A percentile compares a stretch with the other conserved stretches of the same genome.
Conservation (phyloP, 2,113 vertebrate species). For the Paramisgurnus dabryanus region DNA sequence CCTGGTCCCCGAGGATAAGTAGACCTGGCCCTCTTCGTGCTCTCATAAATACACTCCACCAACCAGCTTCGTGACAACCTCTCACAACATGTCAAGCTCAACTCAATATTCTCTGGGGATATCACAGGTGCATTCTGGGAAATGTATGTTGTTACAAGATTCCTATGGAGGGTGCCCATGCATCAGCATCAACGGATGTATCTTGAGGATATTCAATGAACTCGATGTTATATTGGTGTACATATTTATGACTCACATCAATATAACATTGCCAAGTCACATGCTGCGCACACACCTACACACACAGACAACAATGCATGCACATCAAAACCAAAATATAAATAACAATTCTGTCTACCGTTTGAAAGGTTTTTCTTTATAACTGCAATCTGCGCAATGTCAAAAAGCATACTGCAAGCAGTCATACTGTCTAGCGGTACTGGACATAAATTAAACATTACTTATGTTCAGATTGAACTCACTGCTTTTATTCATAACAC, state of each 20-base stretch:
- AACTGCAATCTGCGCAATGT: neutral
- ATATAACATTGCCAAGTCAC: neutral
- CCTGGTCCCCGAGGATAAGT: slow-evolving; percentile 15
- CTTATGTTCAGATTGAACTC: slow-evolving; percentile 53
- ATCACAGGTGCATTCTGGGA: slow-evolving; percentile 27
- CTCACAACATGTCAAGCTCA: slow-evolving; percentile 6
- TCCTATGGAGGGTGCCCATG: slow-evolving; percentile 28
- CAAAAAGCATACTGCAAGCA: neutral
- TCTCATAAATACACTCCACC: slow-evolving; percentile 30
- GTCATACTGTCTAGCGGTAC: slow-evolving; percentile 46
- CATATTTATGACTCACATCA: neutral
- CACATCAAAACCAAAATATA: neutral
- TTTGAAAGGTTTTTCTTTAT: neutral
- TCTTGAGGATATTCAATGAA: neutral
- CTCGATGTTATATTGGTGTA: neutral
- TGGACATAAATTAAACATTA: slow-evolving; percentile 72
- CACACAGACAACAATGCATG: neutral
- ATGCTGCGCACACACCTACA: neutral
- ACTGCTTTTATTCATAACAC: slow-evolving; percentile 61
- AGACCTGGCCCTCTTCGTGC: neutral
- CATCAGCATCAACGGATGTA: neutral
- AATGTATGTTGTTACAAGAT: slow-evolving; percentile 45
- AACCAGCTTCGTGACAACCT: slow-evolving; percentile 22
- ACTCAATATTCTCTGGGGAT: neutral
- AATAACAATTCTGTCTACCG: neutral